phyloP scores from a whole-genome alignment of 2,797 vertebrate species.

The Enteromius afrohamiltoni region DNA sequence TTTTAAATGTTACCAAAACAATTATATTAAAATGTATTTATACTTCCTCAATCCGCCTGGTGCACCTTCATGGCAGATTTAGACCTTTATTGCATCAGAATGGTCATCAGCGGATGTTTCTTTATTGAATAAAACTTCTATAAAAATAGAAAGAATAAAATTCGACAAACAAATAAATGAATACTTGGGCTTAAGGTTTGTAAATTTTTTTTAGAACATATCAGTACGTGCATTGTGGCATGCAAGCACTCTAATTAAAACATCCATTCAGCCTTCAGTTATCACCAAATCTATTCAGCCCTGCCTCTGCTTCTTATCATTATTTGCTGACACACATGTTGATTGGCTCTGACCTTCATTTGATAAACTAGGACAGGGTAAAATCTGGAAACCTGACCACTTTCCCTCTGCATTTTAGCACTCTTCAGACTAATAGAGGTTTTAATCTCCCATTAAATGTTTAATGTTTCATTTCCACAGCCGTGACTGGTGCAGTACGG shows the following conservation, averaged over 20 bases:
- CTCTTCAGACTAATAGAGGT: constrained; percentile 59
- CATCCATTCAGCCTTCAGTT: constrained; percentile 10
- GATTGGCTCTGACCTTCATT: constrained; percentile 41
- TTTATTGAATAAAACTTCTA: too few relatives aligned
- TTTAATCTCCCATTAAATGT: constrained; percentile 68
- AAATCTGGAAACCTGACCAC: constrained; percentile 24
- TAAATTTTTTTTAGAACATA: not conserved
- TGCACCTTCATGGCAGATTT: too few relatives aligned
- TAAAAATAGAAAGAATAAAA: too few relatives aligned
- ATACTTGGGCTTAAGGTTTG: not conserved
- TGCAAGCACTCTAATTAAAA: not conserved
- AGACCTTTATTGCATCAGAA: not conserved
- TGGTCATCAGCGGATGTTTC: too few relatives aligned
- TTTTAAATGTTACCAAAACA: too few relatives aligned
- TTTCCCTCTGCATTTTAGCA: constrained; percentile 57
- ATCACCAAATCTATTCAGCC: constrained; percentile 1
- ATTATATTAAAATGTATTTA: too few relatives aligned
- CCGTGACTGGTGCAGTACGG: constrained; percentile 36
- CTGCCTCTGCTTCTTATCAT: not conserved
- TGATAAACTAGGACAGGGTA: constrained; percentile 30
- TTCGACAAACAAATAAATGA: not conserved
- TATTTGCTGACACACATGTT: constrained; percentile 21
- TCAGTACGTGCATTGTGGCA: not conserved
- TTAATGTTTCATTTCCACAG: constrained; percentile 66
- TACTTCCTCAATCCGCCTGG: too few relatives aligned